These are phyloP conservation scores for Lampris megalopsis DNA, from an alignment of 2,113 vertebrate species.

Conservation along the genomic window DNA sequence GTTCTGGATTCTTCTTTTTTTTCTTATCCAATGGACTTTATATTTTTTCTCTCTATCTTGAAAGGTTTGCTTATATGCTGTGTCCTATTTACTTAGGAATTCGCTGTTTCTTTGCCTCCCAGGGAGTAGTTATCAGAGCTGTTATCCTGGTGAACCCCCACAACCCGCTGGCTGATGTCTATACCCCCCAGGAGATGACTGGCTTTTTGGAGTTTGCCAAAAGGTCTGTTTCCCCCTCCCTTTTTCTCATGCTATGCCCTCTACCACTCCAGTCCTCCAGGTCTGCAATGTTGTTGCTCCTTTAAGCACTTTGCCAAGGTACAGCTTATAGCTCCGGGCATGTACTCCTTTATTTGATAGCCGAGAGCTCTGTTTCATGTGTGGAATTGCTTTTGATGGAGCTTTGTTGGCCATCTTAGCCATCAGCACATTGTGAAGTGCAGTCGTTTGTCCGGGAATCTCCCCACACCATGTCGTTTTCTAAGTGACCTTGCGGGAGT, in stretches of 20 bases:
- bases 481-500: slow-evolving; percentile 49
- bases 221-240: slow-evolving; percentile 81
- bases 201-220: slow-evolving; percentile 94
- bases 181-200: slow-evolving; percentile 87
- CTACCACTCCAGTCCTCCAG: slow-evolving; percentile 11
- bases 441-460: slow-evolving; percentile 52
- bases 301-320: slow-evolving; percentile 20
- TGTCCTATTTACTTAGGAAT: not conserved
- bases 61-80: not conserved
- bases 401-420: slow-evolving; percentile 57
- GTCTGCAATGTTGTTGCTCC: slow-evolving; percentile 21
- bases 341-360: slow-evolving; percentile 42
- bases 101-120: slow-evolving; percentile 23
- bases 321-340: slow-evolving; percentile 17
- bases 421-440: slow-evolving; percentile 61
- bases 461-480: slow-evolving; percentile 53
- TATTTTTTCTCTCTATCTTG: not conserved
- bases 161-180: slow-evolving; percentile 94
- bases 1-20: slow-evolving; percentile 3
- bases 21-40: slow-evolving; percentile 9
- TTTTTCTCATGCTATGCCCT: slow-evolving; percentile 10
- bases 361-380: slow-evolving; percentile 23
- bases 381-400: slow-evolving; percentile 48
- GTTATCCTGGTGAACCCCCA: slow-evolving; percentile 95
- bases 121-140: slow-evolving; percentile 89